Percentiles rank a stretch among this genome's conserved stretches.
phyloP scores from a whole-genome alignment of 2,888 invertebrate species.

The Cosmorhoe ocellata region DNA sequence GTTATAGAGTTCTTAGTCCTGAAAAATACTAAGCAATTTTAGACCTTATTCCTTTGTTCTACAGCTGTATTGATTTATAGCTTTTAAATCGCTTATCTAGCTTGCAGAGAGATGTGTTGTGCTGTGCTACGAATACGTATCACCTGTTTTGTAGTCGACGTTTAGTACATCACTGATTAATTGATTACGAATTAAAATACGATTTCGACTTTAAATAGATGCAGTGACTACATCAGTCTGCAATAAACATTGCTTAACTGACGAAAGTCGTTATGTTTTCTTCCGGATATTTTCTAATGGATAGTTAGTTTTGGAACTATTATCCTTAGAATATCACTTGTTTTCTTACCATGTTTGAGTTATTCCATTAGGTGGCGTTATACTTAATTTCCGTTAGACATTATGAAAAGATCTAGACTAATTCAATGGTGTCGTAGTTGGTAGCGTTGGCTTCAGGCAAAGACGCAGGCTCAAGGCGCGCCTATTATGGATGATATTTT shows the following conservation, averaged over 20 bases:
- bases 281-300: constrained; percentile 3
- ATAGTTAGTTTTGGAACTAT: neutral
- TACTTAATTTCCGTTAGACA: too few species aligned
- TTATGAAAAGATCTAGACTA: too few species aligned
- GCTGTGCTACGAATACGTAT: constrained; percentile 43
- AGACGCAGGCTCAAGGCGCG: too few species aligned
- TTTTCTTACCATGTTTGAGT: too few species aligned
- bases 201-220: constrained; percentile 18
- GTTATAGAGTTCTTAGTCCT: neutral
- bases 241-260: constrained; percentile 12
- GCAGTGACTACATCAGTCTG: constrained; percentile 1
- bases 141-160: constrained; percentile 51
- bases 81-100: constrained; percentile 21
- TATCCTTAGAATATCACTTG: too few species aligned
- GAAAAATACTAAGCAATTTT: neutral
- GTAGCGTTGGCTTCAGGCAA: too few species aligned
- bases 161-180: constrained; percentile 36
- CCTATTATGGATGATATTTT: too few species aligned
- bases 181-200: constrained; percentile 20
- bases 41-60: constrained; percentile 14
- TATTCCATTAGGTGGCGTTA: too few species aligned
- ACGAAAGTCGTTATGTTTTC: constrained; percentile 15
- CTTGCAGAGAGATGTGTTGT: constrained; percentile 40
- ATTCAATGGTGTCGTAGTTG: too few species aligned
- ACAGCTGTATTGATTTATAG: constrained; percentile 2